These are phyloP conservation scores for Lucilia sericata DNA, from an alignment of 1,140 invertebrate species.

Conservation along the genomic window DNA sequence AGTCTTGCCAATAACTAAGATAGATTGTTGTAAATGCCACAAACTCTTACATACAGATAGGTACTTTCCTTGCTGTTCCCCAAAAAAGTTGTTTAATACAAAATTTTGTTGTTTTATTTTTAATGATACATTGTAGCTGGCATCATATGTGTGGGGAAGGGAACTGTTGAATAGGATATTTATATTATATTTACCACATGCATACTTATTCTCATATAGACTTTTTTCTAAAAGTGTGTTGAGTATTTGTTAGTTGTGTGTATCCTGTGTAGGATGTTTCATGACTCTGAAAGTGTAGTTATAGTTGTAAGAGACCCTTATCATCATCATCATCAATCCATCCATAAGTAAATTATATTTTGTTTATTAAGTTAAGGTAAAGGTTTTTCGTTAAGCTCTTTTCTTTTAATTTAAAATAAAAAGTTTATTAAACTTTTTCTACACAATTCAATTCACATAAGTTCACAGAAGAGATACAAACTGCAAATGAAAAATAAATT, in stretches of 20 bases:
- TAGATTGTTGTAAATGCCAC: constrained; percentile 2
- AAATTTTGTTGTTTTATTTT: not conserved
- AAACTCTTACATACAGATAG: not conserved
- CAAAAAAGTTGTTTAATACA: no score
- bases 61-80: no score
- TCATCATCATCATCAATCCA: constrained; percentile 30
- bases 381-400: constrained; percentile 24
- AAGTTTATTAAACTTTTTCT: constrained; percentile 39
- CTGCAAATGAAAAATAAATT: not conserved
- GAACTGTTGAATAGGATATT: not conserved
- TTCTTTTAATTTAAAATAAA: constrained; percentile 17
- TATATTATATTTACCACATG: not conserved
- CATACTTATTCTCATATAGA: not conserved
- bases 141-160: not conserved
- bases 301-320: constrained; percentile 19
- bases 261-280: not conserved
- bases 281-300: not conserved
- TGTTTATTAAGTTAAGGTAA: not conserved
- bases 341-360: constrained; percentile 35
- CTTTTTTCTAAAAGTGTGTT: not conserved
- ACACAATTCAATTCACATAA: not conserved
- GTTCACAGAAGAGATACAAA: not conserved
- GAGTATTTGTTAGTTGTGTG: not conserved
- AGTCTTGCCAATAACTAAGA: constrained; percentile 25
- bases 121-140: not conserved